Base-by-base conservation (phyloP, 2,888 invertebrate species). In the Tillus elongatus region DNA sequence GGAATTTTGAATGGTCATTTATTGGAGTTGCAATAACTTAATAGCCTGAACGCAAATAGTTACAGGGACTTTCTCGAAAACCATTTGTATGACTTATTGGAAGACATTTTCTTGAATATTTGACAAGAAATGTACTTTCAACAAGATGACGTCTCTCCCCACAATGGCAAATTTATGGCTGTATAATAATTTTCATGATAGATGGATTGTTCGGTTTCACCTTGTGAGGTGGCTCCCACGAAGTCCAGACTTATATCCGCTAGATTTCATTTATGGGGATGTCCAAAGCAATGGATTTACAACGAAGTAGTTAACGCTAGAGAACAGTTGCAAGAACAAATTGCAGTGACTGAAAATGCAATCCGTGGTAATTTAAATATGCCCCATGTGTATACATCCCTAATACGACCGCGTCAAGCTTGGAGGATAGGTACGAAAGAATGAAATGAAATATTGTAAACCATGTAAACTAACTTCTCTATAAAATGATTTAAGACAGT, bases 201-300 rank as follows among this genome's bases (percentile, higher is more conserved):
- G 6, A 24, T 24, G 24, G 6, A 24, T 24, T 24, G 24, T 6
- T 24, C 24, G 24, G 24, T 24, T 24, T 24, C 8, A n/a, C n/a
- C 24, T 24, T 24, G 24, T 24, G 24, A 24, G 24, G 24, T 24
- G 24, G 6, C 24, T n/a, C n/a, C 24, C 24, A 24, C 6, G 24
- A 24, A 24, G 24, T 24, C 24, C 24, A 6, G 24, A 24, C 24
- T 24, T 24, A n/a, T 8, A 24, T 24, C 24, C n/a, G 24, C 24
- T 24, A 24, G 24, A 24, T n/a, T 24, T 24, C 24, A 8, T 24
- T 24, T 24, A 24, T 24, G 24, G 24, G n/a, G 24, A 24, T 24
- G 24, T 24, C n/a, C n/a, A 24, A 24, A 24, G n/a, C 24, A 24
- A 6, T 6, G 24, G 24, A 24, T 24, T 24, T 24, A 24, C 6